Evolutionary conservation across 2,113 vertebrate genomes (phyloP), one percentile per base, ranked within the genome.

Genomic region (Reinhardtius hippoglossoides): DNA sequence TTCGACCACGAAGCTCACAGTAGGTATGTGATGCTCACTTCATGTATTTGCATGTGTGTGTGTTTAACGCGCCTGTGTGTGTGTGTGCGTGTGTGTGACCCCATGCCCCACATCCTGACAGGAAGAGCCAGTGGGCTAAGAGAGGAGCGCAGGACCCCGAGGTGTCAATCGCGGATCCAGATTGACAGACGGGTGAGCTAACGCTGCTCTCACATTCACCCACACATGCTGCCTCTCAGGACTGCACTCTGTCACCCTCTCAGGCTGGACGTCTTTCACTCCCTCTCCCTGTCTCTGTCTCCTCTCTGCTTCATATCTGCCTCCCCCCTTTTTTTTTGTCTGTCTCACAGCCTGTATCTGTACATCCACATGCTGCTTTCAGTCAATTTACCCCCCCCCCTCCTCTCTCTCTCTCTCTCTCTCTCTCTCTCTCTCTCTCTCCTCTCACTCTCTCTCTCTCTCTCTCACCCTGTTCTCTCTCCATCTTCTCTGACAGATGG

Each of bases 151-250:
- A 37, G 86, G 82, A 89, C 86, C 82, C 89, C 2, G 13, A 76
- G 83, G 88, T 92, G 91, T 83, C 92, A 90, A 89, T 93, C 92
- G 89, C 66, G 80, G 67, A 83, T 80, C 59, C 40, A 50, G 91
- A 90, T 81, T 92, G 92, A 93, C 91, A 91, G 91, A 89, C 87
- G 81, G 84, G 88, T 88, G 71, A 84, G 85, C 77, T 59, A 61
- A 78, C 71, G 24, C 82, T 66, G 86, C 83, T 88, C 87, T 90
- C 86, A 87, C 88, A 88, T 64, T 89, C 89, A 88, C 89, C 83
- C 87, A 89, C 89, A 86, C 87, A 85, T 76, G 75, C 79, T 78
- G 85, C 70, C 88, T 86, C 92, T 59, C 80, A 87, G 88, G 88
- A 87, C 87, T 65, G 42, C 78, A 73, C 84, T 85, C 80, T 83